Percentiles rank a stretch among this genome's conserved stretches.
These are phyloP conservation scores for Aphidius ervi DNA, from an alignment of 1,140 invertebrate species.

Conservation along the genomic window DNA sequence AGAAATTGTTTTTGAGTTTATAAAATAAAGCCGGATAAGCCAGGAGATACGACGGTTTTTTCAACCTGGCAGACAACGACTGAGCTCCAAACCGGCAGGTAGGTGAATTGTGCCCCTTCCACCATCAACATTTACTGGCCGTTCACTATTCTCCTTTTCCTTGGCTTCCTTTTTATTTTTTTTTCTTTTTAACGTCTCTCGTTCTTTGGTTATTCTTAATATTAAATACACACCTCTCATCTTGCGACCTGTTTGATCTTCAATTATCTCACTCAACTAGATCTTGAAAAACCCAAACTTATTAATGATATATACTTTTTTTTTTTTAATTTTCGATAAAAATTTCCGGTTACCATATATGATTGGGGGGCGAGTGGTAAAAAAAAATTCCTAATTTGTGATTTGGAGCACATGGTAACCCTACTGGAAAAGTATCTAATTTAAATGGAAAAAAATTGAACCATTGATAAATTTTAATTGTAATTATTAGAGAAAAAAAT, in stretches of 20 bases:
- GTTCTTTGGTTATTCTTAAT: conserved; percentile 9
- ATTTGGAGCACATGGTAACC: no score
- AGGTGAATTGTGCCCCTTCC: conserved; percentile 38
- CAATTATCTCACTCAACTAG: not conserved
- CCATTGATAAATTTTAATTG: no score
- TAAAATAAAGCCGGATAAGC: conserved; percentile 12
- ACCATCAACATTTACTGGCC: conserved; percentile 35
- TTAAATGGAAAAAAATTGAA: no score
- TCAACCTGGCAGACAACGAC: conserved; percentile 49
- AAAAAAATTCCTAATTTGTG: no score
- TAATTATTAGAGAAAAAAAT: no score
- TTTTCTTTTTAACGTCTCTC: conserved; percentile 21
- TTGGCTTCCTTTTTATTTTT: conserved; percentile 29
- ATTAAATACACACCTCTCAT: conserved; percentile 5
- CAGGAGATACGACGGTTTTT: conserved; percentile 39
- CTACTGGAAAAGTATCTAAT: no score
- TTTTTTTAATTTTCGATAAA: conserved; percentile 29
- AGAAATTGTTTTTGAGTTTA: not conserved
- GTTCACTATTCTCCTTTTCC: conserved; percentile 41
- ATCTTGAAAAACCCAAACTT: conserved; percentile 6
- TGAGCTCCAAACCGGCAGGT: conserved; percentile 47
- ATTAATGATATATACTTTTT: conserved; percentile 25
- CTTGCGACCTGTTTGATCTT: conserved; percentile 12
- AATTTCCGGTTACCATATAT: no score
- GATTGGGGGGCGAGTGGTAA: no score